Evolutionary conservation across 2,888 invertebrate species (phyloP).

Genomic region (Nysson spinosus): DNA sequence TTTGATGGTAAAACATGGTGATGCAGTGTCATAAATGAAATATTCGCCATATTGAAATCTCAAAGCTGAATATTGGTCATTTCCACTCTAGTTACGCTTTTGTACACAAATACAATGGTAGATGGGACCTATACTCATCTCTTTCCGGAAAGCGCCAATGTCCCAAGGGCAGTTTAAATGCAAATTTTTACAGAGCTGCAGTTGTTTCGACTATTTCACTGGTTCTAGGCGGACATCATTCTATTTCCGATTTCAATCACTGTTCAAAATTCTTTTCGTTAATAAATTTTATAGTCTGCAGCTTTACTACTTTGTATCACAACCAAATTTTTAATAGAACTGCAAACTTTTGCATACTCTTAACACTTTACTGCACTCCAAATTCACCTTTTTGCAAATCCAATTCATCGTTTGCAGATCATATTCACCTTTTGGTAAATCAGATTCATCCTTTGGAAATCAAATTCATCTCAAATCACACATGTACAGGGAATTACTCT

Average conservation of each 20-base stretch:
- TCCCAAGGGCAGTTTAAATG: slow-evolving; percentile 33
- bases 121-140: slow-evolving; percentile 19
- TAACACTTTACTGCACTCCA: too few relatives aligned
- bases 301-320: too few relatives aligned
- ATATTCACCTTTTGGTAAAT: too few relatives aligned
- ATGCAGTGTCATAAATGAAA: neutral
- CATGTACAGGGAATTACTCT: too few relatives aligned
- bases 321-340: too few relatives aligned
- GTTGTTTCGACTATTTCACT: neutral
- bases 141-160: neutral
- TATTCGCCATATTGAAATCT: neutral
- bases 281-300: slow-evolving; percentile 45
- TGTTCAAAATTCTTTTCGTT: neutral
- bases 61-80: neutral
- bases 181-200: slow-evolving; percentile 22
- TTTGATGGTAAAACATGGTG: too few relatives aligned
- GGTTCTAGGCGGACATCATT: slow-evolving; percentile 3
- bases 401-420: too few relatives aligned
- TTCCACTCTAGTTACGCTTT: neutral
- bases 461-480: too few relatives aligned
- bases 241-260: slow-evolving; percentile 7
- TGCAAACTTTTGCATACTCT: too few relatives aligned
- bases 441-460: too few relatives aligned
- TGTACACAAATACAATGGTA: neutral
- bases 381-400: too few relatives aligned